These are phyloP conservation scores for Coendou prehensilis DNA, from an alignment of 2,797 vertebrate genomes.

Conservation along the genomic window DNA sequence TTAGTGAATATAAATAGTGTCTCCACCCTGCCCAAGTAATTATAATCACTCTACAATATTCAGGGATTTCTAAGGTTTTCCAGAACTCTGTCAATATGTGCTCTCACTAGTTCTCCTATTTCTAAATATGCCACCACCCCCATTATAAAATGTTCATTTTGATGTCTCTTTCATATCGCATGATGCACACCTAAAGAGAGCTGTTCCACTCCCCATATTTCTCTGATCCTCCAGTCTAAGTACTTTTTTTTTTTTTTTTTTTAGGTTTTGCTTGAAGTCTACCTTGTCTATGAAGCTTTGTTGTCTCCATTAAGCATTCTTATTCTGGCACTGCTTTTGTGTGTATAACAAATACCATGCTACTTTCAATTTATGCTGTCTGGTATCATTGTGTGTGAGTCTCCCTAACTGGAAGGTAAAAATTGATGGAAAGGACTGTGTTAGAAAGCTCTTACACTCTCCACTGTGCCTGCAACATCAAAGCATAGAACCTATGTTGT, in stretches of 20 bases:
- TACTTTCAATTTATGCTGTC: neutral
- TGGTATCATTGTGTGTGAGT: neutral
- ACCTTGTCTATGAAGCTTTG: neutral
- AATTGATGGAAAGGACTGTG: neutral
- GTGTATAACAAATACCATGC: neutral
- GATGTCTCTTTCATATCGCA: accelerated
- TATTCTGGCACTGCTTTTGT: neutral
- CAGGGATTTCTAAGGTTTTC: neutral
- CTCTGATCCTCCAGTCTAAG: neutral
- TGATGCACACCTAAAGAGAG: neutral
- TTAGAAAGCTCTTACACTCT: neutral
- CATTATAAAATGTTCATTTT: neutral
- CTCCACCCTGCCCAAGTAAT: neutral
- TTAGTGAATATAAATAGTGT: neutral
- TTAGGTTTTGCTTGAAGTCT: neutral
- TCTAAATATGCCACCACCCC: accelerated
- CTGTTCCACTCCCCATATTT: accelerated
- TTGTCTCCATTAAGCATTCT: neutral
- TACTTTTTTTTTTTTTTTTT: neutral
- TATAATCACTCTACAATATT: neutral
- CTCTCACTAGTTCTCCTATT: neutral
- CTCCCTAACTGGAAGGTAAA: neutral
- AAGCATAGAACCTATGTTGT: neutral
- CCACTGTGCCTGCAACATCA: neutral
- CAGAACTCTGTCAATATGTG: neutral